Base-by-base conservation (phyloP, 2,797 vertebrate genomes). In the Halcyon chelicuti region DNA sequence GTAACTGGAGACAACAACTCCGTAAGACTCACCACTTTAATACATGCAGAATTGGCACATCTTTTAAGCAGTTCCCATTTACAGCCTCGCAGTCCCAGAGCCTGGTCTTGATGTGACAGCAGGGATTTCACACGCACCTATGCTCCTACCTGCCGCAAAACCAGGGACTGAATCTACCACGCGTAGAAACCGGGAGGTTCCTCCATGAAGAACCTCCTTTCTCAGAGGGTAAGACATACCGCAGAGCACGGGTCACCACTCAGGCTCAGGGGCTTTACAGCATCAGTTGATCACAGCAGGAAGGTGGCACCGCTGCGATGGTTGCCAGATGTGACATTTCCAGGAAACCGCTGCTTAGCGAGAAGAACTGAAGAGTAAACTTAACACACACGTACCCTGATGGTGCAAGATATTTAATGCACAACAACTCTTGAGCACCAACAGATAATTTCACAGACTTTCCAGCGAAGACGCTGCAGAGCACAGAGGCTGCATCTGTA, bases 1-100 rank as follows among this genome's bases (percentile, higher is more conserved):
- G 4, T 4, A 33, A 63, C 37, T 3, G 22, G 7, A 62, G 61
- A 49, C 14, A 35, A 51, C n/a, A 62, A 25, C 35, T 23, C 20
- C 3, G 1, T 19, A 28, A 55, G 60, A 61, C 47, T 28, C 18
- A 13, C 5, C 54, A 58, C 77, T 82, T 62, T 6, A 22, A 29
- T 8, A 61, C n/a, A 5, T 0, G 0, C 49, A 21, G 39, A 29
- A 61, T 1, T 20, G 26, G 67, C 28, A 39, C 52, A 51, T 55
- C 39, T 29, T 62, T 28, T 8, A 28, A 29, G 52, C 33, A 55
- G 31, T 54, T 92, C 51, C 62, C 37, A 12, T 14, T 46, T 33
- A 21, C 49, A 78, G 44, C 29, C 54, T 73, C 4, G 2, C 31
- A 31, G 31, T 9, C 52, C 60, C 44, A 33, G 11, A 68, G 74